Evolutionary conservation across 2,113 vertebrate species (phyloP), one percentile per base, ranked within the genome.

Genomic region (Rhinolophus ferrumequinum): DNA sequence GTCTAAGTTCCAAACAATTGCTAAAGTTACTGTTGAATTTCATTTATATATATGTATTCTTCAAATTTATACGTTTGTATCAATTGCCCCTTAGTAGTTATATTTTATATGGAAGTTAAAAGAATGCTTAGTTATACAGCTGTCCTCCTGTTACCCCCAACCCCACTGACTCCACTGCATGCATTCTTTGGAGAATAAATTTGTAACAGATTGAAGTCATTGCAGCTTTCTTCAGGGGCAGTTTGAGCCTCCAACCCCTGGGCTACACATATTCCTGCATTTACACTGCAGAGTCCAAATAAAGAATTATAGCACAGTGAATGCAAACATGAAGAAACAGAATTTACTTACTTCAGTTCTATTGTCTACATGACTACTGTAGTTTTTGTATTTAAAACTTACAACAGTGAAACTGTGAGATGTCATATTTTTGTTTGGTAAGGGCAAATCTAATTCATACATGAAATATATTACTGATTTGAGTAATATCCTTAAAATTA

Each of bases 321-420:
- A 30, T 80, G 41, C 26, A 72, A 85, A 89, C 11, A 69, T 62
- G 47, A 75, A 28, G 64, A 73, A 62, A 66, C 54, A 94, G 50
- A 67, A 24, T 41, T 69, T 86, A 10, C 47, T 84, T 60, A 70
- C 52, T 70, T 93, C 44, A 15, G 1, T 70, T 95, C 22, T 62
- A 4, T 64, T 41, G 62, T 70, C 70, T 80, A 0, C 47, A 35
- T 80, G n/a, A 75, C 41, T n/a, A 22, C n/a, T 79, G 62, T 54
- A 54, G 22, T 76, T 80, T 88, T 82, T 89, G 24, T 38, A 41
- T 67, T 92, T 94, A n/a, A 77, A 80, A 75, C 85, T 38, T 24
- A 38, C 79, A 79, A 66, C 28, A 33, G 33, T 64, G 14, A 69
- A 87, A 64, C 70, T 87, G 5, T 30, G 26, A 84, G n/a, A 16